Conservation (phyloP, 1,140 invertebrate species). For the Whitmania pigra region DNA sequence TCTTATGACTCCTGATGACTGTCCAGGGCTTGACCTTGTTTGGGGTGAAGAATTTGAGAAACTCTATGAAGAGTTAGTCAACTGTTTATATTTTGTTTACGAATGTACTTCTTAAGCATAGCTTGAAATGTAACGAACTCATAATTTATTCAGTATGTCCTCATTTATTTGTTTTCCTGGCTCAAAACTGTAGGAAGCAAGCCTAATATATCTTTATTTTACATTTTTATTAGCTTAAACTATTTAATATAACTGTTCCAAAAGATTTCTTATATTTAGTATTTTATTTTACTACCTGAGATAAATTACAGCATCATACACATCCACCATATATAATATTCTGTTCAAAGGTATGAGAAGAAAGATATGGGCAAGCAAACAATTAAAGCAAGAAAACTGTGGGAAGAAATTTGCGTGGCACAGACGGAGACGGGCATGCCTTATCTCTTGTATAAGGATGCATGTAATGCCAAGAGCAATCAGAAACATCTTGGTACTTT, state of each 20-base stretch:
- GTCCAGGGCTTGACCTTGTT: constrained; percentile 72
- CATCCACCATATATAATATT: too few relatives aligned
- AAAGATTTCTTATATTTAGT: too few relatives aligned
- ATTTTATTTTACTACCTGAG: not conserved
- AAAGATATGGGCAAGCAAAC: constrained; percentile 62
- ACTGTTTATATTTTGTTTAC: too few relatives aligned
- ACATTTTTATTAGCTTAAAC: too few relatives aligned
- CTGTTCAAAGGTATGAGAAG: constrained; percentile 59
- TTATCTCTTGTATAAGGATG: constrained; percentile 93
- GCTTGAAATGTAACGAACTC: too few relatives aligned
- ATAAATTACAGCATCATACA: not conserved
- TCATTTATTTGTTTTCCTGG: too few relatives aligned
- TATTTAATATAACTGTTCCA: too few relatives aligned
- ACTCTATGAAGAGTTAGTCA: constrained; percentile 59
- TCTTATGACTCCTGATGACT: constrained; percentile 89
- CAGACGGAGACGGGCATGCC: constrained; percentile 97
- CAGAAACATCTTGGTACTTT: constrained; percentile 98
- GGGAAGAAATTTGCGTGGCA: constrained; percentile 83
- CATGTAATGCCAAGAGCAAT: constrained; percentile 92
- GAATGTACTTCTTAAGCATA: too few relatives aligned
- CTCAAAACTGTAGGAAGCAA: too few relatives aligned
- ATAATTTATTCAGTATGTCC: too few relatives aligned
- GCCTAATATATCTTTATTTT: too few relatives aligned
- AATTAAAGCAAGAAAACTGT: constrained; percentile 74
- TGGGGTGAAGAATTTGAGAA: constrained; percentile 90